Evolutionary conservation across 2,797 vertebrate species (phyloP), one percentile per base, ranked within the genome.

Genomic region (Sorex maritimensis): DNA sequence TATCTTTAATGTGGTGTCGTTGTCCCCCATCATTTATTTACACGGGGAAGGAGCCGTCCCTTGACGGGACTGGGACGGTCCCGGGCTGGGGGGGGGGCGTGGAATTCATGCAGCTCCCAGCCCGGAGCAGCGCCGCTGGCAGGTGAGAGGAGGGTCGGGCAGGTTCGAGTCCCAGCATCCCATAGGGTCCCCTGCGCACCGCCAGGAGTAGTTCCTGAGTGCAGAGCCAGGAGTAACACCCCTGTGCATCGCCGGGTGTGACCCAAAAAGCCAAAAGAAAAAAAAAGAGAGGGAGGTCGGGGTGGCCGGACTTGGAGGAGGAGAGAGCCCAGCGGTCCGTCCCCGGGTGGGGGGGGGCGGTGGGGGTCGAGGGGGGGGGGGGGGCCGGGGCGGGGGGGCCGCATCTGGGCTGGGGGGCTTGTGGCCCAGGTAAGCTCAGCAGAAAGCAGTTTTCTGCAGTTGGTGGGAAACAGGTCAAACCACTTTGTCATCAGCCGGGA

Each of bases 391-490:
- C 1, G 61, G 5, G 23, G 0, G 7, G 63, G 49, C 49, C 11
- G 49, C 49, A 52, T 2, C 55, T 21, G 55, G 19, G 55, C 3
- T 58, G 2, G 12, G 55, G 15, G 17, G 14, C 6, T 58, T 12
- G 15, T 17, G 15, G 55, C 19, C 55, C 15, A 5, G 19, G 55
- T 19, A 21, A 68, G 14, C 46, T n/a, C 17, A 14, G 74, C 72
- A 80, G 52, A 17, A 38, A 58, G 65, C 24, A 65, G 81, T 77
- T 23, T 9, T 19, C 21, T n/a, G 11, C 90, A 24, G 52, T 65
- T 49, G 55, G 41, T 46, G 46, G 82, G 38, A 95, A 93, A 90
- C 91, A 92, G 77, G 91, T 93, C 86, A 88, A 96, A 93, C 88
- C 80, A 46, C 92, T 90, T 83, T 88, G 86, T 95, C 88, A 78